Evolutionary conservation across 2,113 vertebrate genomes (phyloP), one percentile per base, ranked within the genome.

Genomic region (Scalopus aquaticus): DNA sequence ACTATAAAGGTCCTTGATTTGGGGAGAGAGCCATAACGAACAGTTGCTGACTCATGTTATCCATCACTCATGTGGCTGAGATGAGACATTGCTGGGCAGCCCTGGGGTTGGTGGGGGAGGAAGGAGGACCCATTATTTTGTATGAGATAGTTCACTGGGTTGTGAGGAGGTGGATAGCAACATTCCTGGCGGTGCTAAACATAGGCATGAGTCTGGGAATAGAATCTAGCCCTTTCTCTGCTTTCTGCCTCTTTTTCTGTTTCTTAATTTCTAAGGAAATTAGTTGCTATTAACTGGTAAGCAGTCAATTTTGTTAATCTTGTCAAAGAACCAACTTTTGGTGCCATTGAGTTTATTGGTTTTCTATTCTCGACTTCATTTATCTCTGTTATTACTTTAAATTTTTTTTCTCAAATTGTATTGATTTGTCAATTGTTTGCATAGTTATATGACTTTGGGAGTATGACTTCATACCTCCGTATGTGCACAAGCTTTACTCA

Each of bases 101-200:
- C 49, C 6, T 67, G 13, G 67, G 19, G 54, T 37, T 1, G 10
- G 15, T 80, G 3, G 5, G 15, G 22, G 2, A 15, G 35, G 4
- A 19, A 67, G 44, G 9, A 69, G 73, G 32, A 5, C 20, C 44
- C 44, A 70, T 79, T 86, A 93, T 86, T 86, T 93, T 91, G 30
- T 62, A 58, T 94, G 70, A 79, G n/a, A 74, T 46, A 54, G 2
- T 51, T 79, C 82, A 26, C 49, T 90, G 54, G 32, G 51, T 9
- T 65, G n/a, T 35, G 60, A 80, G 77, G 56, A 90, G 62, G 74
- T 95, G 51, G 39, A 56, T 62, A 86, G 72, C 54, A 81, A 74
- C 88, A 92, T 94, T 95, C 35, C 49, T 92, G 65, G 46, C 49
- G 69, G 56, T 88, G 22, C 91, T 91, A 73, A 88, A 76, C 88